A percentile compares a stretch with the other conserved stretches of the same genome.
Evolutionary conservation across 2,888 invertebrate species (phyloP).

Genomic region (Hirtodrosophila histrioides): DNA sequence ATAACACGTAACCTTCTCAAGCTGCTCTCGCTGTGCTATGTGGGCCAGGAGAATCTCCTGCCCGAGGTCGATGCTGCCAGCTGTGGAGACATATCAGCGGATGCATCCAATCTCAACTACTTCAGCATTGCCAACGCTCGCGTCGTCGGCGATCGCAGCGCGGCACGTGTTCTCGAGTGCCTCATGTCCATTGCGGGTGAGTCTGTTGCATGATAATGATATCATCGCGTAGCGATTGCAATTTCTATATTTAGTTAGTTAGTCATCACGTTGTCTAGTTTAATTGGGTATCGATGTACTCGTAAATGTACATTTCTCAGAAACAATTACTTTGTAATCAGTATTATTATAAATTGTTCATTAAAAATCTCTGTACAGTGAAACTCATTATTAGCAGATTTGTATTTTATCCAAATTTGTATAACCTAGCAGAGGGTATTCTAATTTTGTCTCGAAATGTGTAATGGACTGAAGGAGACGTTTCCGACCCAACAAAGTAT

Average conservation of each 20-base stretch:
- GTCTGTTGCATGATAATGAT: slow-evolving; percentile 43
- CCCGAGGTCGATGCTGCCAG: slow-evolving; percentile 73
- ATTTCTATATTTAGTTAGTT: neutral
- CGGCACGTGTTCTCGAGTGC: slow-evolving; percentile 94
- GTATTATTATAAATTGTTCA: no score
- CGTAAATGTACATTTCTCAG: no score
- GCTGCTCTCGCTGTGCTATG: slow-evolving; percentile 97
- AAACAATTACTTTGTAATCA: no score
- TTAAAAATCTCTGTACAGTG: no score
- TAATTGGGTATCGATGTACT: no score
- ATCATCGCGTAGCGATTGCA: neutral
- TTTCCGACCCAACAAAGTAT: no score
- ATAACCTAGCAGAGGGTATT: no score
- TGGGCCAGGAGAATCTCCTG: slow-evolving; percentile 91
- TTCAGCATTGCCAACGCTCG: slow-evolving; percentile 88
- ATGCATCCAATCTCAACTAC: slow-evolving; percentile 85
- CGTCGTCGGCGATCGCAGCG: slow-evolving; percentile 92
- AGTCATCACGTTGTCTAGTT: neutral
- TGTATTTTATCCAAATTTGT: no score
- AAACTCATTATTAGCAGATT: no score
- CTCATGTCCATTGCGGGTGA: slow-evolving; percentile 93
- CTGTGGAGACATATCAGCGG: slow-evolving; percentile 70
- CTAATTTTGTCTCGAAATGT: no score
- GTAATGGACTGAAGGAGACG: no score
- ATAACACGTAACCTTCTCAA: slow-evolving; percentile 95